Evolutionary conservation across 1,140 invertebrate species (phyloP).

Genomic region (Cyrtorhinus lividipennis): DNA sequence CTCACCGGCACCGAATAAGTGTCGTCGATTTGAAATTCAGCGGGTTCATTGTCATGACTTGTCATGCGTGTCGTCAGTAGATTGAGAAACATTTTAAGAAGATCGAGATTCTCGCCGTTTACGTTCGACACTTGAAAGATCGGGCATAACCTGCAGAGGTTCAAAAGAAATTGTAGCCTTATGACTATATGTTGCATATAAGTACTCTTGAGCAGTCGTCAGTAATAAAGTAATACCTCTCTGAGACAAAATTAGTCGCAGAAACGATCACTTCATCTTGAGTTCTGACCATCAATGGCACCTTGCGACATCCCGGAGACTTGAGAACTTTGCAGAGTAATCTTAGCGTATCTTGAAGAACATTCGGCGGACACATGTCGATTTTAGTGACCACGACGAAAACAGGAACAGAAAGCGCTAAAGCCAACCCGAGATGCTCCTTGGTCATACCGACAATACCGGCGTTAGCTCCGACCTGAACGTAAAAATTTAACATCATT

Average conservation of each 20-base stretch:
- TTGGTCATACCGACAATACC: slow-evolving; percentile 99
- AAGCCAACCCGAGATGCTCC: slow-evolving; percentile 89
- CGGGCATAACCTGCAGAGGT: slow-evolving; percentile 67
- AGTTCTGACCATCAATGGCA: slow-evolving; percentile 89
- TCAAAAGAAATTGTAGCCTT: neutral
- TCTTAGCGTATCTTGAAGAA: slow-evolving; percentile 88
- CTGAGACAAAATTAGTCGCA: slow-evolving; percentile 99
- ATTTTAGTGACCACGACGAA: slow-evolving; percentile 99
- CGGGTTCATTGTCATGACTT: slow-evolving; percentile 72
- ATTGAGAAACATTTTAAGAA: slow-evolving; percentile 96
- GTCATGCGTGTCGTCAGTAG: slow-evolving; percentile 80
- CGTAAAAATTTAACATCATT: slow-evolving; percentile 1
- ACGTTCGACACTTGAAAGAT: slow-evolving; percentile 99
- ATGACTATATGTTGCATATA: neutral
- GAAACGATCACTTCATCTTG: slow-evolving; percentile 91
- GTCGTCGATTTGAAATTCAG: slow-evolving; percentile 98
- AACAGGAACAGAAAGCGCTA: slow-evolving; percentile 94
- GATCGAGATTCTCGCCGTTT: slow-evolving; percentile 85
- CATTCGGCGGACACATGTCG: slow-evolving; percentile 97
- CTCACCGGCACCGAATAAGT: slow-evolving; percentile 91
- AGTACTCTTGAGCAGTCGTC: neutral
- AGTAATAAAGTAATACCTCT: slow-evolving; percentile 47
- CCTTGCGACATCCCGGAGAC: slow-evolving; percentile 93
- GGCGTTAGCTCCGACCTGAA: slow-evolving; percentile 87
- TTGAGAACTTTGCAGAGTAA: slow-evolving; percentile 87